Evolutionary conservation across 2,113 vertebrate species (phyloP).

Genomic region (Crotalus helleri): DNA sequence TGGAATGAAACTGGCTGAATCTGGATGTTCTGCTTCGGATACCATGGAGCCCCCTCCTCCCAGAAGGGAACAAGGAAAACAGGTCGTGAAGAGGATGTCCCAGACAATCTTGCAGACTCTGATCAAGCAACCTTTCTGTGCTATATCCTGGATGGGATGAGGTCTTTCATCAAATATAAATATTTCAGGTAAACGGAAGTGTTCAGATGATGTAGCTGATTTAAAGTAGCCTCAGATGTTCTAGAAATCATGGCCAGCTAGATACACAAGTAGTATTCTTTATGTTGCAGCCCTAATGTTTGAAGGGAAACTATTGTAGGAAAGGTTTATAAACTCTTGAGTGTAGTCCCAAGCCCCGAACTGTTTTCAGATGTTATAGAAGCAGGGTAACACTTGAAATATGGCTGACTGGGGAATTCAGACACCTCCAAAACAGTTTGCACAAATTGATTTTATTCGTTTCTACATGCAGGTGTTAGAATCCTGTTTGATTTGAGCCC

Average conservation of each 20-base stretch:
- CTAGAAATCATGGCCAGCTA: background rate
- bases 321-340: background rate
- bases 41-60: too few species aligned
- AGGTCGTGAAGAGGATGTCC: too few species aligned
- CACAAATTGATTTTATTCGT: background rate
- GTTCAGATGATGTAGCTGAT: background rate
- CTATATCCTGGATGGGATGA: background rate
- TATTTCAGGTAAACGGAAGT: background rate
- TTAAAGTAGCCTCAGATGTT: background rate
- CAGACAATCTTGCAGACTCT: too few species aligned
- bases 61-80: too few species aligned
- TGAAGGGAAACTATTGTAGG: background rate
- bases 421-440: background rate
- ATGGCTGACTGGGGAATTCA: background rate
- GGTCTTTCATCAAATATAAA: background rate
- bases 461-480: background rate
- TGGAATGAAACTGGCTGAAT: too few species aligned
- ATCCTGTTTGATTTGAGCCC: background rate
- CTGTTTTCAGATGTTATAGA: background rate
- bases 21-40: too few species aligned
- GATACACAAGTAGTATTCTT: background rate
- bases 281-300: background rate
- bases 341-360: background rate
- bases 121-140: too few species aligned
- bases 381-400: background rate